Base-by-base conservation (phyloP, 1,140 invertebrate genomes). In the Nomia melanderi region DNA sequence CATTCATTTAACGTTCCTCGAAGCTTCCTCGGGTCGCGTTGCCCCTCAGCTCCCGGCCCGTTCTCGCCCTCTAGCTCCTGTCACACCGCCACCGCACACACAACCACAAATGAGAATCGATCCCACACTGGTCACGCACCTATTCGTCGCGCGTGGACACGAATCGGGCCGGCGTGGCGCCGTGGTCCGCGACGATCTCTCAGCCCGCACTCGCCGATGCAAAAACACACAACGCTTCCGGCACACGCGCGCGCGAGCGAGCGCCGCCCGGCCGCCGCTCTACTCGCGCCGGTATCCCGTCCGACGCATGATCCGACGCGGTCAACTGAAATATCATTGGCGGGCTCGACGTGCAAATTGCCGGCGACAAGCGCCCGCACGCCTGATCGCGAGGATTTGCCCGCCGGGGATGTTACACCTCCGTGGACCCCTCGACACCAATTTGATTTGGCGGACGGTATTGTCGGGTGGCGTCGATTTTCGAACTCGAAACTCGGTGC, bases 1-100 rank as follows among this genome's bases (percentile, higher is more conserved):
- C 88, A 89, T 89, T 88, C 88, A 89, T 88, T 86, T 82, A 87
- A 76, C 63, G 82, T 81, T 85, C 65, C 78, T 77, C 67, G 60
- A 64, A 59, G 23, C 66, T 73, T 64, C 39, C 41, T 54, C 81
- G 47, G 56, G 25, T 47, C 17, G 33, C 11, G 6, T 9, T 14
- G 17, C 8, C 65, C 60, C 56, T n/a, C 72, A 20, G 31, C 25
- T 23, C 12, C n/a, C n/a, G 11, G 23, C 9, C 25, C 2, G 23
- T 17, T 17, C 2, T 11, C 25, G 7, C 36, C 36, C 8, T 39
- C 11, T 39, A 39, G 36, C 7, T n/a, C n/a, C n/a, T n/a, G n/a
- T n/a, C n/a, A n/a, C n/a, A n/a, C n/a, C n/a, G 12, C 29, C 29
- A 39, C 25, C 66, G 31, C 50, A 31, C 44, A 56, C 63, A 23